Percentiles rank a stretch among this genome's conserved stretches.
phyloP scores from a whole-genome alignment of 2,888 invertebrate species.

The Aplocera efformata region DNA sequence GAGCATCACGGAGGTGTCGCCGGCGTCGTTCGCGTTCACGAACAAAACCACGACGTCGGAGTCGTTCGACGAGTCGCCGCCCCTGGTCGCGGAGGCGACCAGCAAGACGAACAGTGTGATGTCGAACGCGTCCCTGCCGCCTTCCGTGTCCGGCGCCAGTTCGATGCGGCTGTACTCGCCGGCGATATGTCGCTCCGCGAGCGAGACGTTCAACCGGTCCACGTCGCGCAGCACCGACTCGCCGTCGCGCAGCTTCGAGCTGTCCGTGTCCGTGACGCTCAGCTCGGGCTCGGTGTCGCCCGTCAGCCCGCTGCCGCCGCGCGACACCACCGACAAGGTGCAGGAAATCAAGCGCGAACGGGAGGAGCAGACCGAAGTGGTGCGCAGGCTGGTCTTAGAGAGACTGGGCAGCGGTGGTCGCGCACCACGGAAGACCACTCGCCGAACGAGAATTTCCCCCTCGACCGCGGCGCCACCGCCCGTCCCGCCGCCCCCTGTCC shows the following conservation, averaged over 20 bases:
- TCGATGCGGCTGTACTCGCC: slow-evolving; percentile 60
- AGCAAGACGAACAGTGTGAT: slow-evolving; percentile 23
- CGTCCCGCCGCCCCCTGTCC: slow-evolving; percentile 48
- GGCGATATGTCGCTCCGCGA: slow-evolving; percentile 70
- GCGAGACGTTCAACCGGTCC: slow-evolving; percentile 60
- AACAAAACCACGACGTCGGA: slow-evolving; percentile 38
- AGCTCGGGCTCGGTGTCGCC: slow-evolving; percentile 55
- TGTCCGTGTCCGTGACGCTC: slow-evolving; percentile 42
- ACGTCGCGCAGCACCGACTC: slow-evolving; percentile 46
- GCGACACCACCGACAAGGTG: slow-evolving; percentile 47
- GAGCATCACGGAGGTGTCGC: slow-evolving; percentile 59
- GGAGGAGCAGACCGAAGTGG: slow-evolving; percentile 89
- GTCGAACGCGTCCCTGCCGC: slow-evolving; percentile 30
- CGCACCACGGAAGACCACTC: slow-evolving; percentile 35
- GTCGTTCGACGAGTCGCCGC: slow-evolving; percentile 52
- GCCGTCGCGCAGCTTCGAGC: slow-evolving; percentile 48
- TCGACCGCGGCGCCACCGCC: slow-evolving; percentile 44
- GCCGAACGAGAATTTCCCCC: slow-evolving; percentile 11
- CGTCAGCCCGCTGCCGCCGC: slow-evolving; percentile 61
- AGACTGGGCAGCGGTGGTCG: slow-evolving; percentile 75
- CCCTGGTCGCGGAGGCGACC: slow-evolving; percentile 47
- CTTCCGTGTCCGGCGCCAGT: slow-evolving; percentile 36
- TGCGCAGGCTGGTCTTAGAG: slow-evolving; percentile 91
- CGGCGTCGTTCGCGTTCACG: slow-evolving; percentile 33
- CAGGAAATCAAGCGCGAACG: slow-evolving; percentile 27